Evolutionary conservation across 2,888 invertebrate species (phyloP), one percentile per base, ranked within the genome.

Genomic region (Philopedon plagiatum): DNA sequence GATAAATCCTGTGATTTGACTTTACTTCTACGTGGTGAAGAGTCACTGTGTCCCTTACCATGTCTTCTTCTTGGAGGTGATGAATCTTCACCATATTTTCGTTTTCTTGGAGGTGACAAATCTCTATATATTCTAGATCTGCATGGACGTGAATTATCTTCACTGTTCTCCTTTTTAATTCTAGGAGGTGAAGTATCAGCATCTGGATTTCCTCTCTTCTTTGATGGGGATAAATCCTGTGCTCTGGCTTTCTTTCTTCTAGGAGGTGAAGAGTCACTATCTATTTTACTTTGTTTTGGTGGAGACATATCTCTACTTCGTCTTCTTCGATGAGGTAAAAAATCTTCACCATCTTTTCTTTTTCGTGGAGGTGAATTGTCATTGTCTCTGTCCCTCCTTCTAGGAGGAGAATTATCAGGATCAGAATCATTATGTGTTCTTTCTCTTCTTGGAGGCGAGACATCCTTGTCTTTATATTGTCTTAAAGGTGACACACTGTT

Each of bases 281-380:
- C 19, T n/a, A 4, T 34, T 21, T n/a, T 61, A n/a, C 1, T 60
- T 67, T 23, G 41, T 37, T 57, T 70, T 29, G 56, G 61, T 15
- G 49, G 49, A 15, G 81, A 79, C 32, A 78, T 78, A 63, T 80
- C 76, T 74, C 65, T 75, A 74, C n/a, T 11, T 39, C 21, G 18
- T 26, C 41, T 39, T 5, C 29, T 57, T 57, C 34, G 5, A 1
- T 0, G 46, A 23, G 49, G 26, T 49, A 26, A 23, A 9, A 8
- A 8, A 9, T 15, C 46, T 5, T 26, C 29, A 23, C 8, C 13
- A 26, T 61, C 15, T 0, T 73, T 78, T 76, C 72, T 78, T 78
- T 61, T 79, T 78, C 82, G 80, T 15, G 80, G 76, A 39, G 82
- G 80, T 69, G 83, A 83, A 13, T 77, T 75, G 76, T 83, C 83